These are phyloP conservation scores for Platycnemis pennipes DNA, from an alignment of 2,888 invertebrate genomes.

Conservation along the genomic window DNA sequence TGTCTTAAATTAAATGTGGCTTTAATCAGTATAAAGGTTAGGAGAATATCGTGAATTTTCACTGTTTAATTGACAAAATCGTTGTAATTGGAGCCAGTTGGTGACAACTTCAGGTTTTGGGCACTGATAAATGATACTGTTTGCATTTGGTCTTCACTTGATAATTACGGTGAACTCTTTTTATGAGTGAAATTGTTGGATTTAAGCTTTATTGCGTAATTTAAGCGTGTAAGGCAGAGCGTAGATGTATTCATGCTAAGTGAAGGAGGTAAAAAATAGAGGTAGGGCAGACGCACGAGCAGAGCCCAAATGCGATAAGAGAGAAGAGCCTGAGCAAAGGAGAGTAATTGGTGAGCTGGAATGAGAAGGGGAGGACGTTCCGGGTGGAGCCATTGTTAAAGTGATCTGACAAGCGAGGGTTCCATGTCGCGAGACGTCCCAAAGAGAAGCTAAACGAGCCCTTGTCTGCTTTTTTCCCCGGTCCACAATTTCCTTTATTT, in stretches of 20 bases:
- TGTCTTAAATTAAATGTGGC: too few species aligned
- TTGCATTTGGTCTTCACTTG: too few species aligned
- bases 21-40: too few species aligned
- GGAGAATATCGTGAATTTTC: too few species aligned
- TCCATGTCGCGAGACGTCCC: neutral
- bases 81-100: too few species aligned
- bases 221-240: neutral
- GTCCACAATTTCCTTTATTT: neutral
- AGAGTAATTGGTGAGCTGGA: neutral
- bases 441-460: neutral
- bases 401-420: constrained; percentile 1
- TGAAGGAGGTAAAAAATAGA: neutral
- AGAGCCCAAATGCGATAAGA: neutral
- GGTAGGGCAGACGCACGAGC: neutral
- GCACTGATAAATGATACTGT: too few species aligned
- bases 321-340: neutral
- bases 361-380: constrained; percentile 20
- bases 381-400: constrained; percentile 20
- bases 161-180: too few species aligned
- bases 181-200: too few species aligned
- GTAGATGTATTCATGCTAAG: neutral
- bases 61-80: too few species aligned
- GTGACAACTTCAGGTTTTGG: too few species aligned
- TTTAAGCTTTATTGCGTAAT: neutral
- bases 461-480: neutral